Conservation (phyloP, 2,888 invertebrate species). For the Pyrocoelia pectoralis region DNA sequence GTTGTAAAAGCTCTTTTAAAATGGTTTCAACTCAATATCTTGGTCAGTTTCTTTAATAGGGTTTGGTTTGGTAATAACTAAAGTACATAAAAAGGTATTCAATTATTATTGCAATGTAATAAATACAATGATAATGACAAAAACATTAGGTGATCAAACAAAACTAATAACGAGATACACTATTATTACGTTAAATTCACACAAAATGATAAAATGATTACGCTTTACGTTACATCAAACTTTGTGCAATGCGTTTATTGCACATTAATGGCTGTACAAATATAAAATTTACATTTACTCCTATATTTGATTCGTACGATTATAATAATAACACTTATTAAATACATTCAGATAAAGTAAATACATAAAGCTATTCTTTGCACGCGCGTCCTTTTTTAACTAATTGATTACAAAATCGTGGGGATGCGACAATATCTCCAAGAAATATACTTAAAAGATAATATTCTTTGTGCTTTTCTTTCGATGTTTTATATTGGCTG, state of each 20-base stretch:
- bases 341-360: background rate
- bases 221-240: constrained; percentile 13
- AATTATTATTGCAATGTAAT: background rate
- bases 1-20: too few species aligned
- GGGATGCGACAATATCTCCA: constrained; percentile 84
- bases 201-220: constrained; percentile 10
- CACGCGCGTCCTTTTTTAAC: constrained; percentile 70
- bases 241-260: constrained; percentile 5
- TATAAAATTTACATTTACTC: constrained; percentile 8
- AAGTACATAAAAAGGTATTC: too few species aligned
- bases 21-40: too few species aligned
- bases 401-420: constrained; percentile 80
- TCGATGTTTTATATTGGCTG: constrained; percentile 82
- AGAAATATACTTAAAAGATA: constrained; percentile 86
- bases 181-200: constrained; percentile 1
- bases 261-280: constrained; percentile 9
- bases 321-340: constrained; percentile 18
- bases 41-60: too few species aligned
- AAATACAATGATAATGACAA: background rate
- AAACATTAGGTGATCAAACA: background rate
- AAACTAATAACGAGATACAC: background rate
- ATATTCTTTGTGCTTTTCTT: constrained; percentile 79
- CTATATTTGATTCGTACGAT: background rate
- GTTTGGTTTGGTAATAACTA: too few species aligned
- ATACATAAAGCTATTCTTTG: constrained; percentile 39